Base-by-base conservation (phyloP, 53 echinoderm and acorn worm species). In the Hippasteria phrygiana region DNA sequence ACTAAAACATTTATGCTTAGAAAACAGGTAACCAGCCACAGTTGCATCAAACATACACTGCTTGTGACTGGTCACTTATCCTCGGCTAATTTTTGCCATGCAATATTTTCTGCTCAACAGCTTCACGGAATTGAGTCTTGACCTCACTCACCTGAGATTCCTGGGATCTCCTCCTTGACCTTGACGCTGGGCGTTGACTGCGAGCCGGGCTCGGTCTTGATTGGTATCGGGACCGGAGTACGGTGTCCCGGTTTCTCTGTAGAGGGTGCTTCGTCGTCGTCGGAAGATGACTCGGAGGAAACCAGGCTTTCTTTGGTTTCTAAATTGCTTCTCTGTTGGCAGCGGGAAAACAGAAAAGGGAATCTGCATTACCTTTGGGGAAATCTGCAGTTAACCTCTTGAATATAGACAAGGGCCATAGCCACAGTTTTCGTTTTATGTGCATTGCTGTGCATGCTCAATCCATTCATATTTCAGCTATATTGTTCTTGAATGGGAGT, bases 131-230 rank as follows among this genome's bases (percentile, higher is more conserved):
- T n/a, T n/a, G n/a, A n/a, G n/a, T n/a, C n/a, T n/a, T n/a, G n/a
- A 12, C 35, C 34, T 35, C 9, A 53, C 55, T 54, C 38, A 93
- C 93, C 87, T 87, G 90, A 87, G 29, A 90, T 1, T 32, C 87
- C 47, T 7, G 80, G 7, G 8, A 62, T 18, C 46, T 90, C 90
- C 55, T 93, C 93, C 42, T 90, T 93, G 80, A 80, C 26, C 22
- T 73, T 55, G 48, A 50, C 77, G 40, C 54, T 80, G 54, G 72
- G n/a, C 27, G 89, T 70, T 0, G 89, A 14, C 33, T 69, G 89
- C 5, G 54, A 28, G 40, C 69, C 31, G 4, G 80, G 78, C 55
- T 89, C 89, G 0, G 40, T 53, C 39, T 71, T 71, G 5, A 66
- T 22, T 40, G 43, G 89, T 24, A 38, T 50, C 2, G 43, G 66